Percentiles rank a stretch among this genome's conserved stretches.
Evolutionary conservation across 2,113 vertebrate species (phyloP).

Genomic region (Chaetops frenatus): DNA sequence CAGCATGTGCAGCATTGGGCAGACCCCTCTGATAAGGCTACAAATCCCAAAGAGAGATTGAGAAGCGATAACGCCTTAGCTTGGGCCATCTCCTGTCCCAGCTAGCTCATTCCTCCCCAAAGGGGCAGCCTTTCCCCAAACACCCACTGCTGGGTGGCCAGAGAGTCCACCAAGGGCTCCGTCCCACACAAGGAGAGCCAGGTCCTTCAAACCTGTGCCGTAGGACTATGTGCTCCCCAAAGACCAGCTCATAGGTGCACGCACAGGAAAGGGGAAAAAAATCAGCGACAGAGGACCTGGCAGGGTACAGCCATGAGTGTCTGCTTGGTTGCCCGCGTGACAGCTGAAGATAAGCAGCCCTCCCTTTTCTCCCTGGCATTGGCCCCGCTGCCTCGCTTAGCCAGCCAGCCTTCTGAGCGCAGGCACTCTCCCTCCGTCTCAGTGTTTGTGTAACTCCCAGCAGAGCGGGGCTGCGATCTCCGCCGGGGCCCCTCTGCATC

Average conservation of each 20-base stretch:
- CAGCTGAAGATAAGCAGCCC: not conserved
- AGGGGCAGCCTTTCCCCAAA: not conserved
- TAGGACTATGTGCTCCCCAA: not conserved
- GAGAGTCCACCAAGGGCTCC: not conserved
- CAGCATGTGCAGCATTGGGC: not conserved
- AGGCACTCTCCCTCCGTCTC: not conserved
- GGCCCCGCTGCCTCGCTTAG: not conserved
- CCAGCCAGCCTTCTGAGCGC: not conserved
- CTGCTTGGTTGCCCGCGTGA: not conserved
- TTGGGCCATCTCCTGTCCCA: not conserved
- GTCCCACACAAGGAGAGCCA: not conserved
- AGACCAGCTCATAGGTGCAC: not conserved
- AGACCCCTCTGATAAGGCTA: not conserved
- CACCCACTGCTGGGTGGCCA: not conserved
- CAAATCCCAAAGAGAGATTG: constrained; percentile 6
- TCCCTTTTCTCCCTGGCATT: not conserved
- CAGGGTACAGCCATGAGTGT: not conserved
- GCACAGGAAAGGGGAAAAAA: not conserved
- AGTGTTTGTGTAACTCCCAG: not conserved
- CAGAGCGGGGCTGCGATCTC: not conserved
- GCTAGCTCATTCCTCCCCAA: not conserved
- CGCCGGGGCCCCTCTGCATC: not conserved
- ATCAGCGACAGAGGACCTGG: not conserved
- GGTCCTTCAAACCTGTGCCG: not conserved
- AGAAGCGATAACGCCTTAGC: not conserved